A percentile compares a stretch with the other conserved stretches of the same genome.
Evolutionary conservation across 1,140 invertebrate genomes (phyloP).

Genomic region (Phymastichus coffea): DNA sequence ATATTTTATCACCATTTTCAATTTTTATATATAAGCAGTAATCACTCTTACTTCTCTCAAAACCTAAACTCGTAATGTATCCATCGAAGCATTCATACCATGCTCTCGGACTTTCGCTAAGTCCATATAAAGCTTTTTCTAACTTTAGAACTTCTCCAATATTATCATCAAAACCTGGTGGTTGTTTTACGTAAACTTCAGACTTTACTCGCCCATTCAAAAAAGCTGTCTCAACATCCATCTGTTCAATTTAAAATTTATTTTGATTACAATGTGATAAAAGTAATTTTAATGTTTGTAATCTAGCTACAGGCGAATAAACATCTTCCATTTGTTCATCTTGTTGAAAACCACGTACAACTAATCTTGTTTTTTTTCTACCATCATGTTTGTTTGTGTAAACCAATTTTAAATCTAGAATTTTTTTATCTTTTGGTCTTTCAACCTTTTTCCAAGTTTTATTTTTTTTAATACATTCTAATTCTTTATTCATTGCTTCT

Average conservation of each 20-base stretch:
- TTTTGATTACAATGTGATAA: not conserved
- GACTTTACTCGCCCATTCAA: not conserved
- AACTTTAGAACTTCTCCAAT: too few species aligned
- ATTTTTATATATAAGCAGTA: not conserved
- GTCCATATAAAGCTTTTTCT: too few species aligned
- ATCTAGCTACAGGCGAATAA: too few species aligned
- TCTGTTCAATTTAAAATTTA: not conserved
- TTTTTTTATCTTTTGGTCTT: constrained; percentile 18
- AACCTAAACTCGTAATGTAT: not conserved
- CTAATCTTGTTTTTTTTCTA: constrained; percentile 23
- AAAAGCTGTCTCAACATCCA: too few species aligned
- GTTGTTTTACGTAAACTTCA: not conserved
- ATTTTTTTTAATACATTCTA: constrained; percentile 22
- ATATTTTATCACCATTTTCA: not conserved
- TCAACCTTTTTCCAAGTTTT: constrained; percentile 32
- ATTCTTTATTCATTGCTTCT: constrained; percentile 27
- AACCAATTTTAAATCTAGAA: too few species aligned
- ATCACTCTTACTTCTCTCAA: not conserved
- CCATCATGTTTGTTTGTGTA: constrained; percentile 33
- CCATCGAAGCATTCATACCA: not conserved
- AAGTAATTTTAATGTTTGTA: not conserved
- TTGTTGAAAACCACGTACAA: constrained; percentile 35
- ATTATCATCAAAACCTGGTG: not conserved
- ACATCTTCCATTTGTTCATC: constrained; percentile 30
- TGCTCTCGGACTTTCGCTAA: not conserved